Evolutionary conservation across 2,888 invertebrate species (phyloP).

Genomic region (Melipona bicolor): DNA sequence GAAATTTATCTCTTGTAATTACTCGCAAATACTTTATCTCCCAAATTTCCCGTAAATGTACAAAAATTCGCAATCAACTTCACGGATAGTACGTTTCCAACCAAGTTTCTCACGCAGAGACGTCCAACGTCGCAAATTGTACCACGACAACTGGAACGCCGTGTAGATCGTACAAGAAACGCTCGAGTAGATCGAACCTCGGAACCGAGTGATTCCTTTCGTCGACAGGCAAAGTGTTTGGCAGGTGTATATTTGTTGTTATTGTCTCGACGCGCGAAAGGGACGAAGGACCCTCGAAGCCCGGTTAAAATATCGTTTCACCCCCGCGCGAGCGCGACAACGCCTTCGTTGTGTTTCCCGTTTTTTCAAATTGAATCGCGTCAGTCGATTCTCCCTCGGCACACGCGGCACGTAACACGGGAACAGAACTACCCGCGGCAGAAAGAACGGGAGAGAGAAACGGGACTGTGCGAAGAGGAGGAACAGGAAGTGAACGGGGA

Average conservation of each 20-base stretch:
- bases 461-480: constrained; percentile 46
- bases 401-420: constrained; percentile 22
- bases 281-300: constrained; percentile 7
- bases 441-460: not conserved
- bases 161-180: not conserved
- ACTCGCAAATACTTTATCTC: too few relatives aligned
- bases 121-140: not conserved
- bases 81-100: too few relatives aligned
- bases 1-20: too few relatives aligned
- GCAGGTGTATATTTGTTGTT: constrained; percentile 25
- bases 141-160: not conserved
- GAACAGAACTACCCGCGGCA: not conserved
- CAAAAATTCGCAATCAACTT: too few relatives aligned
- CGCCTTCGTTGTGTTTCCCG: constrained; percentile 60
- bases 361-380: constrained; percentile 68
- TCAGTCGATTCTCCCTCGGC: constrained; percentile 49
- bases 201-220: constrained; percentile 9
- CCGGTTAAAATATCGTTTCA: constrained; percentile 56
- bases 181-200: constrained; percentile 16
- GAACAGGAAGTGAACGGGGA: constrained; percentile 28
- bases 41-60: too few relatives aligned
- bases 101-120: not conserved
- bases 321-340: constrained; percentile 1
- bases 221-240: constrained; percentile 17
- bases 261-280: constrained; percentile 13